phyloP scores from a whole-genome alignment of 2,113 vertebrate genomes.

The Trochalopteron elliotii region DNA sequence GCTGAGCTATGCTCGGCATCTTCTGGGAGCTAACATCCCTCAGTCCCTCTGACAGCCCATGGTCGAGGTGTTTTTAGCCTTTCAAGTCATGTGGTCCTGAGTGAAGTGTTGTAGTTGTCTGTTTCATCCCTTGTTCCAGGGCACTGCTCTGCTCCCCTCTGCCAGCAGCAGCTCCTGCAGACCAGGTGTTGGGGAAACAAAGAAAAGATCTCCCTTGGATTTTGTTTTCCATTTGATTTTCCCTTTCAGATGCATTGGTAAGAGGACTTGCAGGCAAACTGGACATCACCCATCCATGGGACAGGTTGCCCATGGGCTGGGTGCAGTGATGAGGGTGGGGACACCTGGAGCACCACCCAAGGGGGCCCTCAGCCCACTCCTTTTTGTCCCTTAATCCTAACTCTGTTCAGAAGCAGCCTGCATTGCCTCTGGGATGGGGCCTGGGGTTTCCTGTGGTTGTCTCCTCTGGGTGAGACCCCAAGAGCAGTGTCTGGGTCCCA shows the following conservation, averaged over 20 bases:
- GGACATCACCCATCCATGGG: background rate
- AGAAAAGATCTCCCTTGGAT: background rate
- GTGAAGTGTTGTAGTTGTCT: background rate
- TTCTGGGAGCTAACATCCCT: background rate
- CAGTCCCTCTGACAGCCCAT: background rate
- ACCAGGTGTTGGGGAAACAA: background rate
- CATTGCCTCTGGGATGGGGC: accelerated
- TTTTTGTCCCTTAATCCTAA: background rate
- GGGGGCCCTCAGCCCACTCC: background rate
- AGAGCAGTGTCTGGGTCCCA: background rate
- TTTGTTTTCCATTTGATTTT: background rate
- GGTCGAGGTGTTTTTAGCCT: background rate
- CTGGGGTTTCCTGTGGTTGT: background rate
- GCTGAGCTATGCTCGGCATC: background rate
- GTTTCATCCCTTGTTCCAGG: background rate
- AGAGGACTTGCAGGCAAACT: background rate
- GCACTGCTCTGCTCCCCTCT: background rate
- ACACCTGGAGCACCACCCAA: accelerated
- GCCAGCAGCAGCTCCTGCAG: background rate
- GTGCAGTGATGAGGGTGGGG: background rate
- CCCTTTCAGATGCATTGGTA: background rate
- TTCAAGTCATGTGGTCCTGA: background rate
- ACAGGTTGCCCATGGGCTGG: background rate
- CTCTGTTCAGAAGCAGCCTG: background rate
- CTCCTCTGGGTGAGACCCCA: background rate